Base-by-base conservation (phyloP, 2,888 invertebrate genomes). In the Parascotia fuliginaria region DNA sequence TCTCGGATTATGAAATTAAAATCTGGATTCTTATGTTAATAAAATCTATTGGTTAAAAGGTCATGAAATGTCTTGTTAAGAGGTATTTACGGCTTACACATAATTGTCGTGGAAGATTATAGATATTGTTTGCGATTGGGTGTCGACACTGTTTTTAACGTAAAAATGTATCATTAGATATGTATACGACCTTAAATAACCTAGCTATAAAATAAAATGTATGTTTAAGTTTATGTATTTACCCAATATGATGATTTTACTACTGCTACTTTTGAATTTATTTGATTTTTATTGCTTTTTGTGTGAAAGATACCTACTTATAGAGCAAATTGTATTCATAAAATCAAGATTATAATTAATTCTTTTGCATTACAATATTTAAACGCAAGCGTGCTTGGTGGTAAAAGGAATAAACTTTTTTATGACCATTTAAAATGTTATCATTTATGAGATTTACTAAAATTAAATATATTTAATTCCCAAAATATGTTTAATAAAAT, bases 191-290 rank as follows among this genome's bases (percentile, higher is more conserved):
- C 27, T 28, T 13, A 28, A 33, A 29, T 14, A 14, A 27, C 34
- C n/a, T 40, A 40, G 19, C 14, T 19, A 34, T 40, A 46, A 46
- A 46, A 46, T 39, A 13, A 13, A 9, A 45, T 45, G 22, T 24
- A 32, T 33, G 4, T 39, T 24, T 9, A 16, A 32, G 12, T 39
- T 36, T 16, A 32, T 39, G 24, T 32, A 9, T 37, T 38, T 16
- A 31, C 11, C 19, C 14, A 31, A n/a, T 22, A 32, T 22, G 7
- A 32, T 15, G 13, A 11, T 43, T 43, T 36, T 36, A 43, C 28
- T 14, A 19, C 19, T 3, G 16, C 28, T 9, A n/a, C 16, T 29
- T 28, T 6, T 36, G 12, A 33, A 42, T 42, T 12, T 15, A 22
- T 19, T 9, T 36, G 19, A 9, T 39, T 27, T 33, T 16, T 33